These are phyloP conservation scores for Chroicocephalus ridibundus DNA, from an alignment of 2,113 vertebrate genomes.

Conservation along the genomic window DNA sequence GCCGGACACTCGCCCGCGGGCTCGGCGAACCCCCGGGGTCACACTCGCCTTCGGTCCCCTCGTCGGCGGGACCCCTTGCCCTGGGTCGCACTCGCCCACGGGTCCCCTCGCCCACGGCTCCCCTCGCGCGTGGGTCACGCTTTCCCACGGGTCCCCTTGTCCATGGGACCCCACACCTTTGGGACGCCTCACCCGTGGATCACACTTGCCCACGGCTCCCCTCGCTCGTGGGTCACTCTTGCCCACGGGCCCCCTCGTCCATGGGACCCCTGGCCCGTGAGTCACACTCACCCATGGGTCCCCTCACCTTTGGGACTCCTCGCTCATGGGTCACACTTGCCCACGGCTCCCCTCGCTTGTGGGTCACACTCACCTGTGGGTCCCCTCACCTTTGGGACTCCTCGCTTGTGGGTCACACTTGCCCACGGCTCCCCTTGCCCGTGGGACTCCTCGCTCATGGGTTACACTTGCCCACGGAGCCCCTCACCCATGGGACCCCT, in stretches of 20 bases:
- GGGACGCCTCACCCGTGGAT: neutral
- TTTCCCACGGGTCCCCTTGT: neutral
- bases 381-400: accelerated
- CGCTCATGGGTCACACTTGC: neutral
- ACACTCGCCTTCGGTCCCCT: neutral
- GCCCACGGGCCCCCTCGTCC: neutral
- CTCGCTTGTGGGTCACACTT: neutral
- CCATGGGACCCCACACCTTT: too few relatives aligned
- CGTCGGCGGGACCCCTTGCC: neutral
- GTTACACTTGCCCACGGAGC: neutral
- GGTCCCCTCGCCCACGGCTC: neutral
- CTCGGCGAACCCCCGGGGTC: neutral
- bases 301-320: neutral
- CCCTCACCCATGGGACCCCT: neutral
- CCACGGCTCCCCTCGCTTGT: neutral
- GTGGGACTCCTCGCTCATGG: too few relatives aligned
- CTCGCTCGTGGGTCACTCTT: neutral
- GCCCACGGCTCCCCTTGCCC: neutral
- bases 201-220: accelerated
- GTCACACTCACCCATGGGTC: neutral
- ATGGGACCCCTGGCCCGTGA: accelerated
- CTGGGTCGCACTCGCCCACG: accelerated
- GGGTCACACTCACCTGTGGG: accelerated
- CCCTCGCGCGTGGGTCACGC: accelerated
- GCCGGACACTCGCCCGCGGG: neutral